Percentiles rank a stretch among this genome's conserved stretches.
Conservation (phyloP, 1,140 invertebrate species). For the Colletes gigas region DNA sequence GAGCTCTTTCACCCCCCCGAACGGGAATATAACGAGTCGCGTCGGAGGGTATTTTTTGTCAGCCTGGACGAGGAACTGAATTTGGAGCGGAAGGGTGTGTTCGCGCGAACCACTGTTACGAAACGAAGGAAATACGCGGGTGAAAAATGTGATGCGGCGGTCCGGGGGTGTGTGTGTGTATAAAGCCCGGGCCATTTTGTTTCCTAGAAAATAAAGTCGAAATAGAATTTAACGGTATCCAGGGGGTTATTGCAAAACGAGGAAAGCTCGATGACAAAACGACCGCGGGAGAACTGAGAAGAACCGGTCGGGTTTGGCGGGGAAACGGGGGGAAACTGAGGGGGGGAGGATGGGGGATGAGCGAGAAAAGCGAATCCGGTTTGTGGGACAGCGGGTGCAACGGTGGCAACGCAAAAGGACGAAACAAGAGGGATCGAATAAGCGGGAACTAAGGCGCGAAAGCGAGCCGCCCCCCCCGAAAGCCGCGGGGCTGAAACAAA, state of each 20-base stretch:
- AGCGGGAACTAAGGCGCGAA: slow-evolving; percentile 26
- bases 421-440: slow-evolving; percentile 17
- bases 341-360: background rate
- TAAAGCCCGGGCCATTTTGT: background rate
- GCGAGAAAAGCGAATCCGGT: slow-evolving; percentile 18
- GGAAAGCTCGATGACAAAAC: background rate
- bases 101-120: background rate
- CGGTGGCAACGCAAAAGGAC: slow-evolving; percentile 17
- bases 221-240: slow-evolving; percentile 42
- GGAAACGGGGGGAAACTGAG: no score
- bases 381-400: slow-evolving; percentile 15
- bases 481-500: slow-evolving; percentile 12
- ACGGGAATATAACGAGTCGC: no score
- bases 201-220: slow-evolving; percentile 28
- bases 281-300: background rate
- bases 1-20: no score
- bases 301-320: no score
- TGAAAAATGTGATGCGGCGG: background rate
- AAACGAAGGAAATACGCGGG: background rate
- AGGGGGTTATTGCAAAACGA: slow-evolving; percentile 29
- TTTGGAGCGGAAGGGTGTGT: background rate
- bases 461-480: background rate
- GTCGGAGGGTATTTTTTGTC: no score
- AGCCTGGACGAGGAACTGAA: background rate
- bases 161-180: background rate